Base-by-base conservation (phyloP, 2,888 invertebrate species). In the Notodonta ziczac region DNA sequence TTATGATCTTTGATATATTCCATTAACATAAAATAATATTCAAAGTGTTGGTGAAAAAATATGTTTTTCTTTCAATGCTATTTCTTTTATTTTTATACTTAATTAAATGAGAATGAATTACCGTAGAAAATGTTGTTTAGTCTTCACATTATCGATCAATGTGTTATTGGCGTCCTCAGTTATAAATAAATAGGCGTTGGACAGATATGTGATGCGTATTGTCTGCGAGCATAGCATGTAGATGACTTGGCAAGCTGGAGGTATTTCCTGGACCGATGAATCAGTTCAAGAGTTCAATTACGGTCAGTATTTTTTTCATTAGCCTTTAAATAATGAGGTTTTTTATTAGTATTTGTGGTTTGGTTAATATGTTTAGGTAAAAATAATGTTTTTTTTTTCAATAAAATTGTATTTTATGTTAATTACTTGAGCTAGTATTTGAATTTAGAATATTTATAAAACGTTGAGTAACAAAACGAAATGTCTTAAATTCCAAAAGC, bases 231-330 rank as follows among this genome's bases (percentile, higher is more conserved):
- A 65, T 65, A 39, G 62, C 48, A 58, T 55, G 59, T 66, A 66
- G 59, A 64, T 66, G 56, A 59, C 62, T 87, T 89, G 87, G 88
- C 87, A 86, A 76, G 66, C 65, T 10, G 60, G 65, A 80, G 84
- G 86, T 87, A 87, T 87, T 88, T 89, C 87, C 89, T 89, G 84
- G 74, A 81, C 70, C 52, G 58, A 40, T 89, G 89, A 88, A 69
- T 89, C 87, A 89, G 4, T 42, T 10, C 12, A 10, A 10, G 42
- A 42, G 10, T 10, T 42, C 9, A 1, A 42, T 10, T 42, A 12
- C 40, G 40, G 7, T 40, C 40, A 6, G 1, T 5, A 40, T 9
- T 10, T 12, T 42, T 10, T 42, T 42, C 9, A 4, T 10, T 42
- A 3, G 7, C 40, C 7, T 40, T 6, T 39, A 7, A 39, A 46